Conservation (phyloP, 2,888 invertebrate genomes). For the Drosophila pseudotakahashii region DNA sequence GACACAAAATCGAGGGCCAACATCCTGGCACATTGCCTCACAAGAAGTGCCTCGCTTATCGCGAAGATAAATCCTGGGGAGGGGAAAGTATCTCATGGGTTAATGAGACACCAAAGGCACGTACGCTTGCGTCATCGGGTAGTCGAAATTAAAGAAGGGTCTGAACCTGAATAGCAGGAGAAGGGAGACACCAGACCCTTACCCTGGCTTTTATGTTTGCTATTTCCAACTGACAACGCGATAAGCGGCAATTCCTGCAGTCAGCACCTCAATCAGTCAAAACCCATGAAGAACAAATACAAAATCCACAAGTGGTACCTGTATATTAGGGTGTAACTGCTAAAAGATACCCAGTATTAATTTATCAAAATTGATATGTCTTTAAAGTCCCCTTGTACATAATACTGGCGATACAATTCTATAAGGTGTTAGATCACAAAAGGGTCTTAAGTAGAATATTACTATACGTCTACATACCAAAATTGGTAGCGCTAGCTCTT, state of each 20-base stretch:
- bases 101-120: conserved; percentile 28
- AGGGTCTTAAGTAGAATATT: too few species aligned
- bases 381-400: too few species aligned
- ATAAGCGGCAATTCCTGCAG: conserved; percentile 56
- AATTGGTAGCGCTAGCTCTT: neutral
- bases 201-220: conserved; percentile 22
- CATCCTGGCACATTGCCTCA: conserved; percentile 14
- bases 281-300: conserved; percentile 59
- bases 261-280: conserved; percentile 72
- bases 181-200: conserved; percentile 16
- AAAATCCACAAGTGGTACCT: neutral
- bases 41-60: conserved; percentile 25
- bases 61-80: conserved; percentile 14
- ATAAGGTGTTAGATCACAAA: neutral
- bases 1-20: conserved; percentile 6
- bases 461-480: neutral
- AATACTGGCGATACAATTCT: too few species aligned
- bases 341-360: neutral
- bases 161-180: neutral
- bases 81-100: conserved; percentile 25
- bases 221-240: conserved; percentile 48
- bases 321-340: neutral
- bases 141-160: conserved; percentile 4
- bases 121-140: conserved; percentile 44
- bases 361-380: too few species aligned